Evolutionary conservation across 2,888 invertebrate species (phyloP), one percentile per base, ranked within the genome.

Genomic region (Exocentrus adspersus): DNA sequence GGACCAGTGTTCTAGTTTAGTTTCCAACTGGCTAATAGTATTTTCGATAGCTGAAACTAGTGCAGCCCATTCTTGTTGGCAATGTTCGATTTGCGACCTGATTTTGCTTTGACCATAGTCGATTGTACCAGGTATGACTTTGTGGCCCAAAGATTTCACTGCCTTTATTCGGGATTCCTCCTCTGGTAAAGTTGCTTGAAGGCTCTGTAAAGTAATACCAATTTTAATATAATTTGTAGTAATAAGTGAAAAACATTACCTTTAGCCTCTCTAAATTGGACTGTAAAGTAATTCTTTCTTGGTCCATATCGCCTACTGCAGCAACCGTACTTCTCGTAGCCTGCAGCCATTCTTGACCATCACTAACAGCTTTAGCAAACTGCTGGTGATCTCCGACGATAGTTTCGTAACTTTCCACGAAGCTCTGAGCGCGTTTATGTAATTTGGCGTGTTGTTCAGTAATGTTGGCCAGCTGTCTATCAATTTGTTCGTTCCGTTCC

Each of bases 61-160:
- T 10, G 92, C 90, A 80, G 94, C 92, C 95, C 95, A 95, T 83
- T 95, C 94, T 78, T 94, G 93, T 76, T 94, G 94, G 0, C 94
- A 92, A 7, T 90, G 89, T 77, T 95, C 94, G 42, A 95, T 91
- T 84, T 95, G 94, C 9, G 92, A 90, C 65, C 93, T 87, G n/a
- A 96, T 91, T 73, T 93, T 92, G 0, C 90, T 86, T 83, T 95
- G 94, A 0, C 95, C 95, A 45, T 87, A 87, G 76, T 92, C 92
- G 30, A 92, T 85, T 0, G 95, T 95, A 19, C 93, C 94, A 1
- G 94, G 93, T 41, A 95, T 88, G 0, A 97, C 96, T 80, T 94
- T 94, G 79, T 95, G 94, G 0, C 95, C 95, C n/a, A 96, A 81
- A 5, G 86, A 85, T 58, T 93, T 88, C 57, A 97, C 93, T 78